Percentiles rank a stretch among this genome's conserved stretches.
These are phyloP conservation scores for Hemichromis elongatus DNA, from an alignment of 2,113 vertebrate genomes.

Conservation along the genomic window DNA sequence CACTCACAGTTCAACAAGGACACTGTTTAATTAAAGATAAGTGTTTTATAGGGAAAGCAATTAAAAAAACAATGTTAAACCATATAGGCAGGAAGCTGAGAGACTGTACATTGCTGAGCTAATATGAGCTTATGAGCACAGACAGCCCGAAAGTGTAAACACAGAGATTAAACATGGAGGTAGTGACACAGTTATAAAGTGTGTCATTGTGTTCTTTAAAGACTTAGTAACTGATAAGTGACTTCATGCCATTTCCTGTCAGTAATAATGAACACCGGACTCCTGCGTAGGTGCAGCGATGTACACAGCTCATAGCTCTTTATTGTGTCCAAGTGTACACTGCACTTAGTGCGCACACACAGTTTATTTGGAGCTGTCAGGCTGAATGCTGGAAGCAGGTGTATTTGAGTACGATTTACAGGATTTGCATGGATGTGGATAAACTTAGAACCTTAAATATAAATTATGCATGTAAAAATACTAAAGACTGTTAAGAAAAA, in stretches of 20 bases:
- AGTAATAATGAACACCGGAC: not conserved
- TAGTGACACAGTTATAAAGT: not conserved
- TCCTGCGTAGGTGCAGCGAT: not conserved
- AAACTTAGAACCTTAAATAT: not conserved
- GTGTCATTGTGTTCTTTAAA: not conserved
- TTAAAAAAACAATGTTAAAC: conserved; percentile 1
- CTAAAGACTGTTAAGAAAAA: not conserved
- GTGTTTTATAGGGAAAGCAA: conserved; percentile 31
- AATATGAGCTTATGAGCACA: not conserved
- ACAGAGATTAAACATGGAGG: not conserved
- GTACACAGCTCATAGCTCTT: not conserved
- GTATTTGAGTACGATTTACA: not conserved
- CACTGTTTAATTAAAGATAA: conserved; percentile 26
- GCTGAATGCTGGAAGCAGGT: not conserved
- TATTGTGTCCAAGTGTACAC: not conserved
- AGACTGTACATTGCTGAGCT: not conserved
- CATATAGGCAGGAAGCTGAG: not conserved
- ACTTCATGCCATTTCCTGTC: not conserved
- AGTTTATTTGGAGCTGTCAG: not conserved
- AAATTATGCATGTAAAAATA: not conserved
- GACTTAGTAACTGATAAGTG: not conserved
- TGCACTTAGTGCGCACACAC: not conserved
- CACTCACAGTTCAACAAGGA: not conserved
- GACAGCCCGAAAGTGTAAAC: not conserved
- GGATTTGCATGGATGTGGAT: not conserved